Conservation (phyloP, 2,797 vertebrate genomes). For the Syncerus caffer region DNA sequence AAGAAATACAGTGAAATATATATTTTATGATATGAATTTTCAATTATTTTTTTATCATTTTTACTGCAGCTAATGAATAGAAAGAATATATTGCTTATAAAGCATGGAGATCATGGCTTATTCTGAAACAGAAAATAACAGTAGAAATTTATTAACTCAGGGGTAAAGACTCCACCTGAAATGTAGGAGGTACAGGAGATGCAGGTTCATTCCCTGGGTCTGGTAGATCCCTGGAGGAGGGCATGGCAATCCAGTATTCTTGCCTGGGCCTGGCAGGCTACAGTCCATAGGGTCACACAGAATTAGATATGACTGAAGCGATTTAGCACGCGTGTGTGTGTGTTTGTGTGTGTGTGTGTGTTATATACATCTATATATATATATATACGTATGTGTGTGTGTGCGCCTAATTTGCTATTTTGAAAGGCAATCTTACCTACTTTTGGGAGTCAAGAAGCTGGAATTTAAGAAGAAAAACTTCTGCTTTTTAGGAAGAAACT, state of each 20-base stretch:
- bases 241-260: background rate
- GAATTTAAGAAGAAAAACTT: background rate
- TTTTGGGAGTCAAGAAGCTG: background rate
- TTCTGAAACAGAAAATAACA: background rate
- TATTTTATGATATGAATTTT: constrained; percentile 55
- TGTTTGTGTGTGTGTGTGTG: background rate
- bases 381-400: rapidly evolving
- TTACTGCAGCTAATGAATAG: constrained; percentile 50
- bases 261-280: background rate
- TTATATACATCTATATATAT: background rate
- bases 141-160: background rate
- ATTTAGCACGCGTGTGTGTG: background rate
- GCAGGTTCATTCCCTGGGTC: rapidly evolving
- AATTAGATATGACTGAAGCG: background rate
- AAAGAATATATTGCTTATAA: background rate
- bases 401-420: background rate
- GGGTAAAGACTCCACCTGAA: background rate
- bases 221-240: background rate
- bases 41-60: constrained; percentile 67
- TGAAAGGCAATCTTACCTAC: background rate
- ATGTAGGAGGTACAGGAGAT: background rate
- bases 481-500: background rate
- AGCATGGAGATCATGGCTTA: background rate
- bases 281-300: background rate
- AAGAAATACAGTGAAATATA: constrained; percentile 52